Evolutionary conservation across 2,113 vertebrate genomes (phyloP).

Genomic region (Dendropsophus ebraccatus): DNA sequence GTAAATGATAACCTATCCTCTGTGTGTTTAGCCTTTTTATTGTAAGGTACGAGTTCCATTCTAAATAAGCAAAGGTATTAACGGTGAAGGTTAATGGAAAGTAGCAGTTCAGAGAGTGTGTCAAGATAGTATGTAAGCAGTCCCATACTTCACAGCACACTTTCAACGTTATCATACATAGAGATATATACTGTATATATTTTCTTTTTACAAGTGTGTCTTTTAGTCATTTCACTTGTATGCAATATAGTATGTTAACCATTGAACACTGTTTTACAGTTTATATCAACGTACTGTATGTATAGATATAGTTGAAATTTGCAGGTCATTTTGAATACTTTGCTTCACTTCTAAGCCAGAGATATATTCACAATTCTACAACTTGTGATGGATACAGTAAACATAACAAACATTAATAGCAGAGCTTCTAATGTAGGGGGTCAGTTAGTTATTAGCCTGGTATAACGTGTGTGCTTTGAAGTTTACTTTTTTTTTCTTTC

Average conservation of each 20-base stretch:
- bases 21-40: conserved; percentile 4
- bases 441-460: too few relatives aligned
- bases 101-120: background rate
- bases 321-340: too few relatives aligned
- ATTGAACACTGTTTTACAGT: background rate
- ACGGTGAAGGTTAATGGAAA: background rate
- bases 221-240: too few relatives aligned
- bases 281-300: too few relatives aligned
- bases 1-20: background rate
- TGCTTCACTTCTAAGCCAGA: too few relatives aligned
- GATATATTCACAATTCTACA: too few relatives aligned
- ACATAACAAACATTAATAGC: background rate
- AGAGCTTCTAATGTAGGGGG: background rate
- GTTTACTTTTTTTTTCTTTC: too few relatives aligned
- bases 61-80: background rate
- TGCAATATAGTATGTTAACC: background rate
- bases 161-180: background rate
- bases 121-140: background rate
- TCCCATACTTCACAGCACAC: background rate
- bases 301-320: too few relatives aligned
- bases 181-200: background rate
- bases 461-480: too few relatives aligned
- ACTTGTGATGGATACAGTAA: background rate
- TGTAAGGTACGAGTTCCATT: background rate
- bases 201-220: background rate